Evolutionary conservation across 2,797 vertebrate species (phyloP).

Genomic region (Craterocephalus amniculus): DNA sequence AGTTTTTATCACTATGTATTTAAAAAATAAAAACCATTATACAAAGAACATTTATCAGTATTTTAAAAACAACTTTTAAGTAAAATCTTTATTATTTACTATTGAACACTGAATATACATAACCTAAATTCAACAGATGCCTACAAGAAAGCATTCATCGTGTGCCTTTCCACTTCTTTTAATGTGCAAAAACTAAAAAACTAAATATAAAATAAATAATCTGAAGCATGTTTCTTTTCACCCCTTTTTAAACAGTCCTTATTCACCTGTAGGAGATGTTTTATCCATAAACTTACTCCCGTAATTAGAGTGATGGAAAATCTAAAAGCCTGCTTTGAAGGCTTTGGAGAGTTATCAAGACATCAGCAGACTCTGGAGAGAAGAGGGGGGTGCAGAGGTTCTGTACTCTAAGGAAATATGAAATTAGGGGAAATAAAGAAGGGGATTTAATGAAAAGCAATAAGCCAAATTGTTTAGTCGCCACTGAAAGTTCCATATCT

Average conservation of each 20-base stretch:
- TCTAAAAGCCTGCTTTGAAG: constrained; percentile 70
- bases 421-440: constrained; percentile 15
- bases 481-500: constrained; percentile 40
- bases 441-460: constrained; percentile 32
- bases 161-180: no score
- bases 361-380: constrained; percentile 68
- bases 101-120: background rate
- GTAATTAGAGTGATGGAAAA: constrained; percentile 65
- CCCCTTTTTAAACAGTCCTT: background rate
- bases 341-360: constrained; percentile 78
- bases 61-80: background rate
- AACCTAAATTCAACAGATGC: background rate
- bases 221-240: background rate
- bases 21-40: background rate
- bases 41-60: background rate
- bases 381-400: constrained; percentile 6
- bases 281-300: constrained; percentile 30
- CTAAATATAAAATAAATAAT: no score
- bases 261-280: constrained; percentile 20
- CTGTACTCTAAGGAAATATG: no score
- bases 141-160: no score
- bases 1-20: background rate
- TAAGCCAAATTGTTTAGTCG: constrained; percentile 32
- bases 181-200: background rate
- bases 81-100: background rate